Base-by-base conservation (phyloP, 2,797 vertebrate genomes). In the Crenuchus spilurus region DNA sequence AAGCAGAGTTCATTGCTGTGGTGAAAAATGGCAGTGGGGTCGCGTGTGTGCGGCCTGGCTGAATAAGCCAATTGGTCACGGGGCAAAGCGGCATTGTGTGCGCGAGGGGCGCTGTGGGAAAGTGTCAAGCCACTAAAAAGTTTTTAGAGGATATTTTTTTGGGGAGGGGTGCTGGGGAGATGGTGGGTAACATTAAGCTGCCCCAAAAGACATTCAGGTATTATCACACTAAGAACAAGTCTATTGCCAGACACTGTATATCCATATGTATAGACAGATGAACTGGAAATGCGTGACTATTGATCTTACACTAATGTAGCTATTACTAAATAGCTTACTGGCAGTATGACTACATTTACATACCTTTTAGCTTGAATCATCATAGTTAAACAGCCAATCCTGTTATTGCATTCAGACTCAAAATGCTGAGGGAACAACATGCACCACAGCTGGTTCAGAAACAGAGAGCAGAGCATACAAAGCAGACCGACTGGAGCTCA, bases 1-100 rank as follows among this genome's bases (percentile, higher is more conserved):
- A 64, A 31, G 92, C 85, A 83, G 95, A 95, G 95, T 97, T 96
- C 94, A 96, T 95, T 94, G 88, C 92, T 92, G 90, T 89, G 91
- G 94, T 96, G 95, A 97, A 96, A 97, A 97, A 97, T 96, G 92
- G 88, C 94, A 88, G 91, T 87, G 93, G 94, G 96, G 96, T 98
- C 95, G 94, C 95, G 94, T 97, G 96, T 96, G 95, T 96, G 96
- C 93, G 94, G 94, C 92, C 92, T 90, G 94, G 91, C 48, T 94
- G 92, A 97, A 98, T 94, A 94, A 93, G 91, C 66, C 63, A 80
- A 98, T 99, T 97, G 95, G 96, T 96, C 94, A 97, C 81, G 91
- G 95, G 83, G 90, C 92, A 91, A 91, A 89, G 87, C 79, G 81
- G 92, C 91, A 94, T 96, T 97, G 95, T 97, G 90, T 86, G 82